Percentiles rank a stretch among this genome's conserved stretches.
These are phyloP conservation scores for Himalopsyche kuldschensis DNA, from an alignment of 2,888 invertebrate genomes.

Conservation along the genomic window DNA sequence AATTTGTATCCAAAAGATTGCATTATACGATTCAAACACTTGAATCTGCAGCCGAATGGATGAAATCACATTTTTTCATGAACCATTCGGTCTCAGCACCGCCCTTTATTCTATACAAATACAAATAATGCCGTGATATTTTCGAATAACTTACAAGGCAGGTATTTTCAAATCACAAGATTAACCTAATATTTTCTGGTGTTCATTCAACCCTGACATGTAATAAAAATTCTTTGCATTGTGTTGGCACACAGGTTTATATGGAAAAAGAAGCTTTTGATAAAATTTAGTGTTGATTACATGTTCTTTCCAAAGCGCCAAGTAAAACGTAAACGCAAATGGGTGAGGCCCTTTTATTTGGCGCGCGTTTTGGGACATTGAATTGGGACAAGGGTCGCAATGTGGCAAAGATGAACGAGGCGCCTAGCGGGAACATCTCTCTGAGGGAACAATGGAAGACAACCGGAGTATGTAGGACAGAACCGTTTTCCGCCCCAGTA, in stretches of 20 bases:
- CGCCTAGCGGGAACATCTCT: background rate
- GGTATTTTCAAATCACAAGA: too few relatives aligned
- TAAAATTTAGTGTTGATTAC: background rate
- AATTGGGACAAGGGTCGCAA: slow-evolving; percentile 11
- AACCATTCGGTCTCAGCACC: too few relatives aligned
- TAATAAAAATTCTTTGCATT: background rate
- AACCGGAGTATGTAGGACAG: background rate
- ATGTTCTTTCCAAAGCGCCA: background rate
- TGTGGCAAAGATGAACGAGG: slow-evolving; percentile 7
- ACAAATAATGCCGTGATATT: too few relatives aligned
- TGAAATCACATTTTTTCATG: too few relatives aligned
- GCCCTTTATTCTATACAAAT: too few relatives aligned
- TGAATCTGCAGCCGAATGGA: too few relatives aligned
- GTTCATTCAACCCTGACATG: background rate
- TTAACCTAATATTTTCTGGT: background rate
- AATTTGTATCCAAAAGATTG: too few relatives aligned
- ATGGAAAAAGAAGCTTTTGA: background rate
- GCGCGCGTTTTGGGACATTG: slow-evolving; percentile 2
- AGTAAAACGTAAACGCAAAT: background rate
- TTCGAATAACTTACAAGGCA: too few relatives aligned
- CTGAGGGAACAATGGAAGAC: background rate
- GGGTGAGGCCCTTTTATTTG: slow-evolving; percentile 9
- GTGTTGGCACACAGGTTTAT: background rate
- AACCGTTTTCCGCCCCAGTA: background rate
- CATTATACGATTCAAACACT: too few relatives aligned